Conservation (phyloP, 2,797 vertebrate species). For the Tapera naevia region DNA sequence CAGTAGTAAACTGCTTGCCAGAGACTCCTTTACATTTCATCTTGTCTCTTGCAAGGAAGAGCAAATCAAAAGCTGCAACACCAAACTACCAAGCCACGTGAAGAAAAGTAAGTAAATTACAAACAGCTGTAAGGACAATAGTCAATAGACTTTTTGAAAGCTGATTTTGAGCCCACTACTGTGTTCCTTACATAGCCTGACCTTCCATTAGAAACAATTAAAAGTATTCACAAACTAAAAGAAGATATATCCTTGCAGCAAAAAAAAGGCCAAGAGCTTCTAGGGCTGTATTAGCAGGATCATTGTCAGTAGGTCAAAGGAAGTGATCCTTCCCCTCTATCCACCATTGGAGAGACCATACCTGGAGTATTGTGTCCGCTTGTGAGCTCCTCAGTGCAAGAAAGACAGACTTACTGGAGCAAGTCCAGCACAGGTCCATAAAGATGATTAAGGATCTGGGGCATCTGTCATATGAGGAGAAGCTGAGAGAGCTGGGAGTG, state of each 20-base stretch:
- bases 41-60: not conserved
- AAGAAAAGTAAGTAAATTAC: constrained; percentile 44
- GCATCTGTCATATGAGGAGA: not conserved
- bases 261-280: not conserved
- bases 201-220: not conserved
- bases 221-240: not conserved
- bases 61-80: constrained; percentile 9
- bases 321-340: not conserved
- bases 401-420: not conserved
- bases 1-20: not conserved
- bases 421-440: rapidly evolving
- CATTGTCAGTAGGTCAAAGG: not conserved
- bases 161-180: constrained; percentile 5
- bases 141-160: constrained; percentile 5
- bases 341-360: not conserved
- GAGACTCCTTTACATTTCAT: not conserved
- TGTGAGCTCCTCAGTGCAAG: not conserved
- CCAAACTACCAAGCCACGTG: not conserved
- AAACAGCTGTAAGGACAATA: not conserved
- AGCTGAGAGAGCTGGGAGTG: not conserved
- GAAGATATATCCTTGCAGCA: not conserved
- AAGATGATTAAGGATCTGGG: not conserved
- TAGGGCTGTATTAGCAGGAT: not conserved
- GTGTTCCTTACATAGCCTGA: not conserved
- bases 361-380: not conserved